A percentile compares a stretch with the other conserved stretches of the same genome.
Conservation (phyloP, 2,113 vertebrate genomes). For the Xiphorhynchus elegans region DNA sequence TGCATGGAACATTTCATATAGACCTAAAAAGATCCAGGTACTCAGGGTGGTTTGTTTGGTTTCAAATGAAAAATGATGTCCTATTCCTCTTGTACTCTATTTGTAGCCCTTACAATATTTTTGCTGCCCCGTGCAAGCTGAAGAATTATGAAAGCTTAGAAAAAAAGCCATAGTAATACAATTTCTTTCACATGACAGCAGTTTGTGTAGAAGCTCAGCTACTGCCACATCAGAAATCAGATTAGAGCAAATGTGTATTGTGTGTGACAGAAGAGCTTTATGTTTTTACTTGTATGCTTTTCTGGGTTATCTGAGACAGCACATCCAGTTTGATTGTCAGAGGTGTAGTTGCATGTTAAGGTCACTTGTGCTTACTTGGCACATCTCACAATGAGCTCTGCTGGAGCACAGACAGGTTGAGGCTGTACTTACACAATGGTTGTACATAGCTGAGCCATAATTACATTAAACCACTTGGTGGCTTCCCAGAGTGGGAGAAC, state of each 20-base stretch:
- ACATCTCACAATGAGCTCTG: not conserved
- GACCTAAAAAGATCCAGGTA: not conserved
- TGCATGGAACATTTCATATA: not conserved
- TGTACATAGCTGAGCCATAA: not conserved
- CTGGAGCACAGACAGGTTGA: not conserved
- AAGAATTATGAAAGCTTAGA: not conserved
- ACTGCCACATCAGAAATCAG: not conserved
- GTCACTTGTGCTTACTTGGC: not conserved
- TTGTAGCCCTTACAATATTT: not conserved
- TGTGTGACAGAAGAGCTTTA: not conserved
- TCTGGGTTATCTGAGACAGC: not conserved
- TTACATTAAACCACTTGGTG: slow-evolving; percentile 2
- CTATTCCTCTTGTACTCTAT: not conserved
- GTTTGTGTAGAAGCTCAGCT: not conserved
- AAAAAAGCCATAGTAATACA: not conserved
- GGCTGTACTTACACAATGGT: not conserved
- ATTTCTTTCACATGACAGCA: not conserved
- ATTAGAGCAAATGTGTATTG: not conserved
- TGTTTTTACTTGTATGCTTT: not conserved
- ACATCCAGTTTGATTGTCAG: not conserved
- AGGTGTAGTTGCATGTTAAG: not conserved
- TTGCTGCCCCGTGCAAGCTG: not conserved
- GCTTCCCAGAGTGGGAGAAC: slow-evolving; percentile 13
- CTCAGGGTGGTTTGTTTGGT: not conserved
- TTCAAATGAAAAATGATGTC: not conserved